Conservation (phyloP, 2,113 vertebrate genomes). For the Corapipo altera region DNA sequence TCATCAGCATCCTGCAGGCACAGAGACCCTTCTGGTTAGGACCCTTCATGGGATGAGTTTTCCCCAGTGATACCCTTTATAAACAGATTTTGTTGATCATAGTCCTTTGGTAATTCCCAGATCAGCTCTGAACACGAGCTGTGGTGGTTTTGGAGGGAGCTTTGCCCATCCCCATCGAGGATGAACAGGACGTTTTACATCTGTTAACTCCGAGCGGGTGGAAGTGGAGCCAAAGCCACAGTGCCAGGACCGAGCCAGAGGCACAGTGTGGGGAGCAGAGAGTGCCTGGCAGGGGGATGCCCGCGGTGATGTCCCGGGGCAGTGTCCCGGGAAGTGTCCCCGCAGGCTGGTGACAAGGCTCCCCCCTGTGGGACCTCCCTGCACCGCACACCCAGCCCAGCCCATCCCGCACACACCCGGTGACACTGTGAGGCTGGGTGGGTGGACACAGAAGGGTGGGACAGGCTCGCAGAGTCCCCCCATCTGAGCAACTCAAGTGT, state of each 20-base stretch:
- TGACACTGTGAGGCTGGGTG: background rate
- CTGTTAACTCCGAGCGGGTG: rapidly evolving
- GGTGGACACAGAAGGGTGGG: background rate
- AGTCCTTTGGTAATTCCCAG: background rate
- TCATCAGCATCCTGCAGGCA: background rate
- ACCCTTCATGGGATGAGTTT: background rate
- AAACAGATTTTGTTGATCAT: background rate
- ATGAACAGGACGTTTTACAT: rapidly evolving
- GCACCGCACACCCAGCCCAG: background rate
- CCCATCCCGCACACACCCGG: background rate
- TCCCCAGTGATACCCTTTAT: background rate
- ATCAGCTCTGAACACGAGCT: background rate
- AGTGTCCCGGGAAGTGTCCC: background rate
- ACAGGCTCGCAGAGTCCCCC: background rate
- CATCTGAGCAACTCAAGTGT: rapidly evolving
- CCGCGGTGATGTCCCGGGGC: background rate
- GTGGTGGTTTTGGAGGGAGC: background rate
- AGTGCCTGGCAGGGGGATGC: rapidly evolving
- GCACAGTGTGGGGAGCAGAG: rapidly evolving
- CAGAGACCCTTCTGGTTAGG: rapidly evolving
- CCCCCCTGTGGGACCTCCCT: constrained; percentile 41
- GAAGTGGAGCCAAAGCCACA: rapidly evolving
- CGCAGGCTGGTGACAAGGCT: constrained; percentile 14
- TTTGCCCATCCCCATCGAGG: background rate
- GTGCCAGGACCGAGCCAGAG: rapidly evolving